Evolutionary conservation across 53 echinoderm and acorn worm genomes (phyloP), one percentile per base, ranked within the genome.

Genomic region (Crossaster papposus): DNA sequence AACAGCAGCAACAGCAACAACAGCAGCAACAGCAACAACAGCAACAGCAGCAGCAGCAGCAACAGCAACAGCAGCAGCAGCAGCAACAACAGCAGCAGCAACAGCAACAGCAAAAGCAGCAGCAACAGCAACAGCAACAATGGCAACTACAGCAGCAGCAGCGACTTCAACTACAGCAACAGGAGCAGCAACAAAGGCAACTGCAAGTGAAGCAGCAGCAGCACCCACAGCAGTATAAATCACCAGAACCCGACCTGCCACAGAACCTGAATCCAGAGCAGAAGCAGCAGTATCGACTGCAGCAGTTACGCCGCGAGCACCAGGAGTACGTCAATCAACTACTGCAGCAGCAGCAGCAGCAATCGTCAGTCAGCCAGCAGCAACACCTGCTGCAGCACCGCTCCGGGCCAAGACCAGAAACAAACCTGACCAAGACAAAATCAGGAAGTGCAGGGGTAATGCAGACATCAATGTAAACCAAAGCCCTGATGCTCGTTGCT

Each of bases 251-350:
- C 14, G 14, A 44, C 3, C 44, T 14, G 29, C 20, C 23, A 6
- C 54, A 75, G 32, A 76, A 75, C 54, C n/a, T 76, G 13, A 23
- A 30, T 13, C 12, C 54, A 2, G 76, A 87, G 14, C 35, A 87
- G 9, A 87, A 87, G 87, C 87, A 87, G 76, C 87, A 87, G 76
- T 87, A 58, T 62, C 87, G 87, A 14, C 77, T 87, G 87, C 58
- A 87, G 87, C 87, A 87, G 87, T 36, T 87, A 23, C 87, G 87
- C 28, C 31, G 87, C 11, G 87, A 87, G 58, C 87, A 87, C 62
- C 87, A 87, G 77, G 76, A 75, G 36, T 87, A 77, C 23, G 29
- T 87, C 26, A 62, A 77, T 20, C 87, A 87, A 50, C 87, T 75
- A 4, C 58, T 75, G 28, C 87, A 87, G 77, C 58, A 87, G 37